Evolutionary conservation across 2,888 invertebrate species (phyloP), one percentile per base, ranked within the genome.

Genomic region (Frankliniella intonsa): DNA sequence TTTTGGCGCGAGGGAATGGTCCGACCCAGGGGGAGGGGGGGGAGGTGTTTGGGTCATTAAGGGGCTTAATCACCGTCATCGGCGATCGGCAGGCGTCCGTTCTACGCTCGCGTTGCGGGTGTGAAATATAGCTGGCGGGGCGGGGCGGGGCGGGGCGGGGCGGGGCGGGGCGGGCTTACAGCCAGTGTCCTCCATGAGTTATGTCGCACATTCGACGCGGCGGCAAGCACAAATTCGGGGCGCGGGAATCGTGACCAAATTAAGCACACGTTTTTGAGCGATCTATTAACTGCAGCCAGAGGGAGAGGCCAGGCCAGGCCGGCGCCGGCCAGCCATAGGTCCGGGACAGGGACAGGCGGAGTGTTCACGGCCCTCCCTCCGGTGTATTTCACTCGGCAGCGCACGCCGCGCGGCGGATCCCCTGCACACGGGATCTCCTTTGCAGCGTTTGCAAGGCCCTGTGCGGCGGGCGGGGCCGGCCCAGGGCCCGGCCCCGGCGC

Each of bases 41-140:
- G 55, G 17, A 8, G 55, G 55, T 65, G 14, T 55, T 55, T 17
- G 55, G 62, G 62, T 62, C 69, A 69, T 69, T 69, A 69, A n/a
- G 22, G 69, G 69, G n/a, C 69, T 69, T 69, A 22, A 69, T 69
- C 69, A 69, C 69, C 69, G 69, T 69, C 69, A 69, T 69, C 69
- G 25, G n/a, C 69, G 62, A 69, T 69, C 69, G 69, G 69, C 69
- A 22, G 69, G 69, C 69, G 69, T 5, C 69, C 8, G 69, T 38
- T 38, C 38, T 38, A 38, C 2, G 38, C 38, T 38, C 3, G 65
- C 22, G 69, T 10, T 7, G 22, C 69, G 69, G 69, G 69, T 5
- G 17, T 17, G 55, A 17, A 12, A 12, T 55, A 12, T 12, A 55
- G 69, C 25, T 17, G 65, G 14, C 69, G 22, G n/a, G 22, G 69